These are phyloP conservation scores for Arothron firmamentum DNA, from an alignment of 2,113 vertebrate genomes.

Conservation along the genomic window DNA sequence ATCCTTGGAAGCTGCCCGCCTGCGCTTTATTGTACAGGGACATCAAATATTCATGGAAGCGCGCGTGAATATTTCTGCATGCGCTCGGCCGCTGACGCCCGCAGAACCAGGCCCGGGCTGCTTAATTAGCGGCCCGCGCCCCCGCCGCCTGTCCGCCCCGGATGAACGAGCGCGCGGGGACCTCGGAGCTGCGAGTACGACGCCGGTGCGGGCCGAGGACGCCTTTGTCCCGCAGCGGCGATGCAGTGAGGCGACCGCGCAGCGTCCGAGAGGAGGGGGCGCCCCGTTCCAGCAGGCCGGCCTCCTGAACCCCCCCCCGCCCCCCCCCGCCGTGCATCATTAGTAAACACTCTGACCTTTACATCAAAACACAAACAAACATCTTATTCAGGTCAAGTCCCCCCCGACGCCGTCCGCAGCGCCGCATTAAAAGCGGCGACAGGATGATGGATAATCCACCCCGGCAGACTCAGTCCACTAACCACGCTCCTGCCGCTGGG, in stretches of 20 bases:
- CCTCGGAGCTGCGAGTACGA: no score
- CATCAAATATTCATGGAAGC: constrained; percentile 55
- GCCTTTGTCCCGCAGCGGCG: no score
- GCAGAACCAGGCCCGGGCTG: constrained; percentile 1
- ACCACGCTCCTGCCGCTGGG: constrained; percentile 19
- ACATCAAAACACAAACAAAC: constrained; percentile 59
- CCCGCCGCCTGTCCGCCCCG: no score
- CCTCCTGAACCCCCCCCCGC: constrained; percentile 25
- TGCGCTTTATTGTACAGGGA: constrained; percentile 12
- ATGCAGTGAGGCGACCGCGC: no score
- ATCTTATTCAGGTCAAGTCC: constrained; percentile 60
- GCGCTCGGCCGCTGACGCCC: neutral
- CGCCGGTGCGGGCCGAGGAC: no score
- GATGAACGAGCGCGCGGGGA: no score
- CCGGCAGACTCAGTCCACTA: constrained; percentile 29
- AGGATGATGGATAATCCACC: constrained; percentile 65
- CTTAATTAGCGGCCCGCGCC: neutral
- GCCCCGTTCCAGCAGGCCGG: neutral
- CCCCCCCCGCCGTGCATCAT: constrained; percentile 38
- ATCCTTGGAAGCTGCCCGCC: constrained; percentile 40
- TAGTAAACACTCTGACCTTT: constrained; percentile 53
- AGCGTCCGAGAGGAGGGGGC: no score
- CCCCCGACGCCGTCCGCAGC: constrained; percentile 37
- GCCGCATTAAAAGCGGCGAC: constrained; percentile 55
- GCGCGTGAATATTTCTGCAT: neutral